Percentiles rank a stretch among this genome's conserved stretches.
Conservation (phyloP, 2,113 vertebrate genomes). For the Bubo bubo region DNA sequence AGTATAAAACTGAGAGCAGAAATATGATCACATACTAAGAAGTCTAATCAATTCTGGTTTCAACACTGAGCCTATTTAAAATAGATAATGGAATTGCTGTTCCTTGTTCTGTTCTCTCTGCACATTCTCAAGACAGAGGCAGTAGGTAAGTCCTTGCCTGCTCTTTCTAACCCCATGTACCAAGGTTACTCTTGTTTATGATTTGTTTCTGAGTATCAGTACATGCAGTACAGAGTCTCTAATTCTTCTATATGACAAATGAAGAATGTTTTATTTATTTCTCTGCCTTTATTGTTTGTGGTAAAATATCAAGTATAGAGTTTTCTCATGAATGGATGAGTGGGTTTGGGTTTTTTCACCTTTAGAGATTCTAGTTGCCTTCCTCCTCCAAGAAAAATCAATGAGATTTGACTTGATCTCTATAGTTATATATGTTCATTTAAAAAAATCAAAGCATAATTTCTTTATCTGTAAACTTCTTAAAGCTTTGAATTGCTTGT, state of each 20-base stretch:
- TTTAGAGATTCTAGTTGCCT: not conserved
- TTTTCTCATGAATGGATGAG: not conserved
- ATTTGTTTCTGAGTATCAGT: not conserved
- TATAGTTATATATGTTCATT: not conserved
- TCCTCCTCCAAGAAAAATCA: slow-evolving; percentile 35
- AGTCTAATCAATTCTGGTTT: slow-evolving; percentile 38
- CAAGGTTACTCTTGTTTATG: not conserved
- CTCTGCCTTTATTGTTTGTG: not conserved
- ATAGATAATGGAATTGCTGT: slow-evolving; percentile 51
- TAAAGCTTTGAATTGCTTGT: not conserved
- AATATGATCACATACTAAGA: slow-evolving; percentile 30
- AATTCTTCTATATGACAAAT: not conserved
- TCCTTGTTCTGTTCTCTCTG: slow-evolving; percentile 37
- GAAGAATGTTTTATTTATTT: not conserved
- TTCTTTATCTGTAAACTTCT: not conserved
- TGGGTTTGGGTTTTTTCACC: not conserved
- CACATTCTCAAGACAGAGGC: slow-evolving; percentile 39
- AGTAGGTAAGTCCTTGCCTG: slow-evolving; percentile 53
- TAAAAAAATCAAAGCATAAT: not conserved
- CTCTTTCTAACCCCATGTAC: not conserved
- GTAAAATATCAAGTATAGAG: not conserved
- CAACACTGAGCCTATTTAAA: slow-evolving; percentile 29
- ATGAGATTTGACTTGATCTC: not conserved
- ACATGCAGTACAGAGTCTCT: not conserved
- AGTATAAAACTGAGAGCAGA: slow-evolving; percentile 70